A percentile compares a stretch with the other conserved stretches of the same genome.
These are phyloP conservation scores for Nothocercus julius DNA, from an alignment of 2,113 vertebrate species.

Conservation along the genomic window DNA sequence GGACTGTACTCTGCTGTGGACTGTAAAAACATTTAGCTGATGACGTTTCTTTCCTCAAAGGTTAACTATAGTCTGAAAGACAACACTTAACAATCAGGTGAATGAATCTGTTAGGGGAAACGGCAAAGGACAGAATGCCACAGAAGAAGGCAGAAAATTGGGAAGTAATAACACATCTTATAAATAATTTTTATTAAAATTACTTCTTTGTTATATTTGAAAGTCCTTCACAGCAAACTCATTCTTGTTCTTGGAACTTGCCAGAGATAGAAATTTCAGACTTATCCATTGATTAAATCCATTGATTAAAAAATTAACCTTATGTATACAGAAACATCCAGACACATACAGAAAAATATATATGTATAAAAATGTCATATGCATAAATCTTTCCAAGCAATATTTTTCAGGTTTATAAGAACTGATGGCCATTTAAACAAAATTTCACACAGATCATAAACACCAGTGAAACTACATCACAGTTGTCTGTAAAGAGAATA, in stretches of 20 bases:
- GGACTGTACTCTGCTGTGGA: neutral
- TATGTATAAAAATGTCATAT: neutral
- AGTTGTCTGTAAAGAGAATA: neutral
- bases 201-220: neutral
- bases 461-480: neutral
- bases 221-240: neutral
- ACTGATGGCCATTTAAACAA: neutral
- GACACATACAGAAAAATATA: too few relatives aligned
- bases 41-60: neutral
- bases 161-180: neutral
- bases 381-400: neutral
- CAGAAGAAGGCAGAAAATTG: neutral
- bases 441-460: neutral
- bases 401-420: neutral
- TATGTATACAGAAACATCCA: too few relatives aligned
- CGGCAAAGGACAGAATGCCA: neutral
- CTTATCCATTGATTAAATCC: neutral
- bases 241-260: neutral
- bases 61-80: neutral
- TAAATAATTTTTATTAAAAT: neutral
- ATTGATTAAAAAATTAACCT: neutral
- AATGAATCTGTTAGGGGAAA: neutral
- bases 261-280: neutral
- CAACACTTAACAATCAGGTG: neutral
- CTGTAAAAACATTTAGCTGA: slow-evolving; percentile 24